Evolutionary conservation across 2,888 invertebrate species (phyloP).

Genomic region (Agapetus fuscipes): DNA sequence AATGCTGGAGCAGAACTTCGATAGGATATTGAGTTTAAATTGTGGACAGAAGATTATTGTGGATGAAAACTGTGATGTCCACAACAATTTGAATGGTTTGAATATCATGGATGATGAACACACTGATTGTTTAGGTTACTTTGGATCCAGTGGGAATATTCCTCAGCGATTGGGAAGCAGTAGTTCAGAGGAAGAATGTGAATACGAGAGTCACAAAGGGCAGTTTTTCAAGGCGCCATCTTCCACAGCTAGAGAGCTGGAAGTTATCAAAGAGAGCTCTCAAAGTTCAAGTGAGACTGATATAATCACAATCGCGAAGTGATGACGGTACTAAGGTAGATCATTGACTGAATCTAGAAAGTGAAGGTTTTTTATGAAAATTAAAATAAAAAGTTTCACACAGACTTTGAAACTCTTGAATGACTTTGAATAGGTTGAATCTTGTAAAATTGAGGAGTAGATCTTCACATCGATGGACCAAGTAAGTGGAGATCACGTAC

Average conservation of each 20-base stretch:
- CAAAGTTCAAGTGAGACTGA: conserved; percentile 40
- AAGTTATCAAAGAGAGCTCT: conserved; percentile 45
- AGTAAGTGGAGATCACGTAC: no score
- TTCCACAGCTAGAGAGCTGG: conserved; percentile 41
- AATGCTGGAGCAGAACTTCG: conserved; percentile 39
- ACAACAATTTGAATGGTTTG: conserved; percentile 24
- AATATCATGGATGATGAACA: conserved; percentile 24
- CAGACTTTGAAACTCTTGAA: no score
- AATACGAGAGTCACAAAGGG: conserved; percentile 34
- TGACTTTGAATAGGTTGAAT: no score
- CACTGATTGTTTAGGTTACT: conserved; percentile 33
- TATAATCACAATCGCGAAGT: no score
- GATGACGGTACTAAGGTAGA: no score
- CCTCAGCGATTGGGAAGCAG: conserved; percentile 26
- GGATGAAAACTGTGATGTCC: not conserved
- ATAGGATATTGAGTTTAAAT: conserved; percentile 42
- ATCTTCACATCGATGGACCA: no score
- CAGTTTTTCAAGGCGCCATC: conserved; percentile 40
- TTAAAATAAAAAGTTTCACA: no score
- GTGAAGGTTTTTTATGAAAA: no score
- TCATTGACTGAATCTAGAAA: no score
- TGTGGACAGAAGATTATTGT: conserved; percentile 24
- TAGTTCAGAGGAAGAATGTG: conserved; percentile 37
- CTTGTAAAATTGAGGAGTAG: no score
- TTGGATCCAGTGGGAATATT: conserved; percentile 28